Evolutionary conservation across 2,797 vertebrate species (phyloP).

Genomic region (Dicrostonyx torquatus): DNA sequence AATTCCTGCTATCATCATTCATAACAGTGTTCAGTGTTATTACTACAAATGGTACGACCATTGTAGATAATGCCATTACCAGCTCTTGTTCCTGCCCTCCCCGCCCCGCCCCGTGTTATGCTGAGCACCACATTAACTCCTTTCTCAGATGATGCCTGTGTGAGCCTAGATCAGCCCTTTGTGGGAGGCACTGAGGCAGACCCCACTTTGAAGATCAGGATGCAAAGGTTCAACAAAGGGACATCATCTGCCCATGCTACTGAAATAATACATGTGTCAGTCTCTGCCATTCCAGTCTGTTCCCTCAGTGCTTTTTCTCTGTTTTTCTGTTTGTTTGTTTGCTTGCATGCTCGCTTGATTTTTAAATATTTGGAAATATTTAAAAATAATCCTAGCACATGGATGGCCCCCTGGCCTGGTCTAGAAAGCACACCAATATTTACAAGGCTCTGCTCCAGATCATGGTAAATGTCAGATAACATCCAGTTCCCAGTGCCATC

Average conservation of each 20-base stretch:
- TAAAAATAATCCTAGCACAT: conserved; percentile 1
- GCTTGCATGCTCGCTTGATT: neutral
- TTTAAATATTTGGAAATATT: neutral
- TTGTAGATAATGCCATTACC: neutral
- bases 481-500: neutral
- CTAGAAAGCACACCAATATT: neutral
- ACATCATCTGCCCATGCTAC: neutral
- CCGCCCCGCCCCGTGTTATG: neutral
- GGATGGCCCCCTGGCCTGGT: neutral
- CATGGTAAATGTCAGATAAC: neutral
- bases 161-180: neutral
- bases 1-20: neutral
- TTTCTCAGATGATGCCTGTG: neutral
- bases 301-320: neutral
- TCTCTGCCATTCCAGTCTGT: neutral
- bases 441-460: conserved; percentile 16
- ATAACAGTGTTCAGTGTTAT: neutral
- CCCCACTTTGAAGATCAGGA: conserved; percentile 6
- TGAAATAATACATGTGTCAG: neutral
- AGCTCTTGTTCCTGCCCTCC: neutral
- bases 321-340: neutral
- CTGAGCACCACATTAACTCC: neutral
- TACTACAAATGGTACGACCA: neutral
- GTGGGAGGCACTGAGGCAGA: neutral
- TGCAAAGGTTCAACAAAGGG: neutral